Conservation (phyloP, 2,113 vertebrate species). For the Ranitomeya imitator region DNA sequence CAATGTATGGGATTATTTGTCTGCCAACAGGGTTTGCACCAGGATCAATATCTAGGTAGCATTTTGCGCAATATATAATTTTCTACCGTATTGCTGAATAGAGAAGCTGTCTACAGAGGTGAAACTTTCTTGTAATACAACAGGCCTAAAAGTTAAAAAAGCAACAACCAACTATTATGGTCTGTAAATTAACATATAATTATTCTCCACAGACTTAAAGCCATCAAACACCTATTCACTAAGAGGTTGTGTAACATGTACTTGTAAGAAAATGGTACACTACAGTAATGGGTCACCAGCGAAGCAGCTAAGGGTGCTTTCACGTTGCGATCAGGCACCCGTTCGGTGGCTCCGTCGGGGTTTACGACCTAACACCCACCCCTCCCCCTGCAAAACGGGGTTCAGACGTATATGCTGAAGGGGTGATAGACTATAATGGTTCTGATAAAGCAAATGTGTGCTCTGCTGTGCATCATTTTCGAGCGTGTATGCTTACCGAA, state of each 20-base stretch:
- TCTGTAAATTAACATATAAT: constrained; percentile 13
- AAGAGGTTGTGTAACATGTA: constrained; percentile 59
- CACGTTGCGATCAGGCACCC: no score
- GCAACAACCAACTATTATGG: not conserved
- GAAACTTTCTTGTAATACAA: not conserved
- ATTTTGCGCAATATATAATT: not conserved
- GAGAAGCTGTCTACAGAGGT: not conserved
- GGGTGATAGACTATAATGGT: no score
- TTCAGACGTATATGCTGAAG: no score
- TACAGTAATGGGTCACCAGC: constrained; percentile 62
- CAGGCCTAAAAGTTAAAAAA: not conserved
- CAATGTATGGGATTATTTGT: not conserved
- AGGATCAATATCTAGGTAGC: not conserved
- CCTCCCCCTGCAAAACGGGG: no score
- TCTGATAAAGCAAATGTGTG: no score
- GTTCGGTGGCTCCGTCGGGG: no score
- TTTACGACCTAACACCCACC: no score
- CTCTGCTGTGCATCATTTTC: no score
- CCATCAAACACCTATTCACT: constrained; percentile 56
- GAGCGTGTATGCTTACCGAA: no score
- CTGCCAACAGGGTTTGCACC: not conserved
- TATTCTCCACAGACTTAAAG: not conserved
- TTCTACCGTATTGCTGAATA: not conserved
- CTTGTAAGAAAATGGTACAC: constrained; percentile 67
- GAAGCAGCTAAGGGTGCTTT: constrained; percentile 49